phyloP scores from a whole-genome alignment of 1,140 invertebrate genomes.

The Leptopilina clavipes region DNA sequence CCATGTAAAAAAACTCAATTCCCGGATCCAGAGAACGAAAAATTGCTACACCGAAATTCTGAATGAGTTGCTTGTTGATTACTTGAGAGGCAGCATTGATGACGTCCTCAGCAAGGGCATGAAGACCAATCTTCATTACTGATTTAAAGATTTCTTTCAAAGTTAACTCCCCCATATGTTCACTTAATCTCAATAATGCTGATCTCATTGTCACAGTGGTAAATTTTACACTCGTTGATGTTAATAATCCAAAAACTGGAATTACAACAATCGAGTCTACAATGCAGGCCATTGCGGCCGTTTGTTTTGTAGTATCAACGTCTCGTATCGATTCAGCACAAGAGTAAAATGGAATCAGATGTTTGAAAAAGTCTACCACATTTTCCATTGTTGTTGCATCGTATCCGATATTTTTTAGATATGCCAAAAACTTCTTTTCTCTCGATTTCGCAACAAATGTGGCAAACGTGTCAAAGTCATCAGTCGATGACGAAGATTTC shows the following conservation, averaged over 20 bases:
- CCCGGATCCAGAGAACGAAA: not conserved
- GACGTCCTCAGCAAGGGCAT: not conserved
- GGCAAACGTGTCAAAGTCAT: not conserved
- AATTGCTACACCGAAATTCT: not conserved
- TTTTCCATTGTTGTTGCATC: not conserved
- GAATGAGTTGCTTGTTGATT: not conserved
- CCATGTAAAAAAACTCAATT: not conserved
- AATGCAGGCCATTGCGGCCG: not conserved
- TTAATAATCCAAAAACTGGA: not conserved
- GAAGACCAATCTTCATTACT: not conserved
- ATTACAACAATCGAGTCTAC: not conserved
- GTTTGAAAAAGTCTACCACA: not conserved
- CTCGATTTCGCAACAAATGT: not conserved
- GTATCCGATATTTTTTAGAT: not conserved
- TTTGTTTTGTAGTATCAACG: not conserved
- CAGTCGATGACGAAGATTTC: no score
- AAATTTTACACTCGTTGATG: not conserved
- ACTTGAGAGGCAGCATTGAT: not conserved
- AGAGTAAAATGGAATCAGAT: not conserved
- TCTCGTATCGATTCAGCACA: not conserved
- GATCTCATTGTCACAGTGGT: not conserved
- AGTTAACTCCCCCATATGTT: not conserved
- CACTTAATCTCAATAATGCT: not conserved
- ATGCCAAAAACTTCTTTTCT: not conserved
- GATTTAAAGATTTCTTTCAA: not conserved